phyloP scores from a whole-genome alignment of 2,113 vertebrate genomes.

The Budorcas taxicolor region DNA sequence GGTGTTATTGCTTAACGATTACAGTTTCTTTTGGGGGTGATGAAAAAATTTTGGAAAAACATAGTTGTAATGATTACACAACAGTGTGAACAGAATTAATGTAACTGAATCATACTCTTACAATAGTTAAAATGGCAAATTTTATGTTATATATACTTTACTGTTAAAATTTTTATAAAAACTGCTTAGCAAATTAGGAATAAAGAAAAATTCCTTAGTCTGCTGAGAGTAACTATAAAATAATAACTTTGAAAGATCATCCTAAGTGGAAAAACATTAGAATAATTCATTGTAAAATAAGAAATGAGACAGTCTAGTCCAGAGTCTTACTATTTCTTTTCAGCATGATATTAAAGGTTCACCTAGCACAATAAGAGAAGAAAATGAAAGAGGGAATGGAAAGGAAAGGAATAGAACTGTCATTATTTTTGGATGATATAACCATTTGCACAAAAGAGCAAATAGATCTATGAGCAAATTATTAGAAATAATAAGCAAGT shows the following conservation, averaged over 20 bases:
- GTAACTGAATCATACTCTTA: background rate
- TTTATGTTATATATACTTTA: background rate
- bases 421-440: slow-evolving; percentile 22
- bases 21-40: background rate
- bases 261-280: background rate
- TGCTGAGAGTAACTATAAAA: slow-evolving; percentile 20
- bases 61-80: background rate
- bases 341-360: background rate
- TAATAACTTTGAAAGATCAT: background rate
- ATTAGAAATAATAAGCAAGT: background rate
- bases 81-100: background rate
- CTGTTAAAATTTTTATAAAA: background rate
- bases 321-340: background rate
- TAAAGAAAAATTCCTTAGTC: background rate
- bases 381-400: background rate
- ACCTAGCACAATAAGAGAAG: background rate
- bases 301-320: background rate
- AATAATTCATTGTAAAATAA: background rate
- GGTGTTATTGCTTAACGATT: background rate
- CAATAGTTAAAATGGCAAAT: background rate
- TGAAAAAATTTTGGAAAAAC: background rate
- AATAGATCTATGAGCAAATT: background rate
- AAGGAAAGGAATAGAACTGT: background rate
- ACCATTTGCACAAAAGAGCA: background rate
- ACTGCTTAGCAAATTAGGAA: background rate